Percentiles rank a stretch among this genome's conserved stretches.
phyloP scores from a whole-genome alignment of 1,140 invertebrate genomes.

The Delia radicum region DNA sequence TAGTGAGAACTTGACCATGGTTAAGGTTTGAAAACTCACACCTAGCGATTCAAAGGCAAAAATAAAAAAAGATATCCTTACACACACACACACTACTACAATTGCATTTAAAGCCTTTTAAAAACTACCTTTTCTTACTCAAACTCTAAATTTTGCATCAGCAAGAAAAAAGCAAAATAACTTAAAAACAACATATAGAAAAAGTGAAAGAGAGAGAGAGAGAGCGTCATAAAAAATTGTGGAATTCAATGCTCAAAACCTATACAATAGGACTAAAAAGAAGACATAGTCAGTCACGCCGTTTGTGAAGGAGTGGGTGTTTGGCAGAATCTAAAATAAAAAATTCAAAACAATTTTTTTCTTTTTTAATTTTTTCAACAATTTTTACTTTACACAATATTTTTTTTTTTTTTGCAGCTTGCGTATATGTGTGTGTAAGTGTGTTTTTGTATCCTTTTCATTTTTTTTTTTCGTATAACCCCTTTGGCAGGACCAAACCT shows the following conservation, averaged over 20 bases:
- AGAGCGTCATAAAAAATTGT: neutral
- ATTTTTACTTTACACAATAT: too few species aligned
- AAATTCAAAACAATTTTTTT: neutral
- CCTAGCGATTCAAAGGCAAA: neutral
- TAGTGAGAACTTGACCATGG: slow-evolving; percentile 20
- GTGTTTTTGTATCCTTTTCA: neutral
- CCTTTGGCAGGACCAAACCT: slow-evolving; percentile 17
- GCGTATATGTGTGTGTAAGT: neutral
- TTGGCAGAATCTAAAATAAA: neutral
- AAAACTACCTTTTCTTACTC: neutral
- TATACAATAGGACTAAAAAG: slow-evolving; percentile 2
- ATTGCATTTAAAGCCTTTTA: neutral
- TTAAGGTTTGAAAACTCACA: slow-evolving; percentile 23
- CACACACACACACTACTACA: neutral
- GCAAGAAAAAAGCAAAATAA: neutral
- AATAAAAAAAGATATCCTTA: neutral
- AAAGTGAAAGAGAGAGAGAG: neutral
- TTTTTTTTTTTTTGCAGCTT: neutral
- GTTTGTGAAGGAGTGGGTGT: neutral
- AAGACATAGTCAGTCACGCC: neutral
- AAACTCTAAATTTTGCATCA: neutral
- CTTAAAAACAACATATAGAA: neutral
- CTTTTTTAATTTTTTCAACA: neutral
- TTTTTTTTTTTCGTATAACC: neutral
- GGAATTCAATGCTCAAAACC: slow-evolving; percentile 6